Conservation (phyloP, 2,888 invertebrate genomes). For the Cerastis rubricosa region DNA sequence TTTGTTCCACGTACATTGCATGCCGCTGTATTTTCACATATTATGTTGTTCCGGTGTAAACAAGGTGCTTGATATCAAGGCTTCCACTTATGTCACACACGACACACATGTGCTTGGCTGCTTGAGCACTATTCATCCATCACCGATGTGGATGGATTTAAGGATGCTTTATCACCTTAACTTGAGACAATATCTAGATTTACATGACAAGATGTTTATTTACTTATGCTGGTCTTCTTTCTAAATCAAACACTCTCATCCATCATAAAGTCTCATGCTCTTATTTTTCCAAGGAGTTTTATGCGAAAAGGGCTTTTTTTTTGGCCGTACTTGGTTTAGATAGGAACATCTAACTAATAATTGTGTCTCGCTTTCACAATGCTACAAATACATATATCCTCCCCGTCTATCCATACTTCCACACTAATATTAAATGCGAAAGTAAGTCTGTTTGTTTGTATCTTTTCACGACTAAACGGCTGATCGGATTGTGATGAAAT, state of each 20-base stretch:
- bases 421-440: too few relatives aligned
- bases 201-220: neutral
- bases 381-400: neutral
- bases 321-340: neutral
- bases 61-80: neutral
- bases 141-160: neutral
- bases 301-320: neutral
- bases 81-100: neutral
- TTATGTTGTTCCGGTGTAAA: neutral
- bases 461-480: too few relatives aligned
- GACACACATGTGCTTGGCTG: neutral
- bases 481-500: too few relatives aligned
- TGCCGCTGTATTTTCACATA: neutral
- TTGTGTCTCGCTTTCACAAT: neutral
- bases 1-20: neutral
- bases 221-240: neutral
- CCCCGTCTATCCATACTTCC: neutral
- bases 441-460: too few relatives aligned
- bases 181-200: neutral
- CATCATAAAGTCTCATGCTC: neutral
- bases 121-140: neutral
- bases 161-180: neutral
- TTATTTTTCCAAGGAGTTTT: neutral
- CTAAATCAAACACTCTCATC: neutral
- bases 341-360: neutral